phyloP scores from a whole-genome alignment of 2,888 invertebrate genomes.

The Nemurella pictetii region DNA sequence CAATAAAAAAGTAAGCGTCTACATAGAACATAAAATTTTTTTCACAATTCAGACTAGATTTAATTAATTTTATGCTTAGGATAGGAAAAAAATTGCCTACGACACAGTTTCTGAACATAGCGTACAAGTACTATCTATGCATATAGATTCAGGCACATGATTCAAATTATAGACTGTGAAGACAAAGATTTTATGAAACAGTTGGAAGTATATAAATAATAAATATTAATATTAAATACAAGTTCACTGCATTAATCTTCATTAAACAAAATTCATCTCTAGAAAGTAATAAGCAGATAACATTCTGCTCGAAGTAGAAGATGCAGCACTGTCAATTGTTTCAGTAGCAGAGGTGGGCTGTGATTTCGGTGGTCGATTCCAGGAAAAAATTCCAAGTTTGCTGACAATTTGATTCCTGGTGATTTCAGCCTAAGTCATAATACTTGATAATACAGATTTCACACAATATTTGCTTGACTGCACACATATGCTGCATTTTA shows the following conservation, averaged over 20 bases:
- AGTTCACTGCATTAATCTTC: not conserved
- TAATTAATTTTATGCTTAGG: not conserved
- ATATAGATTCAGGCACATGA: not conserved
- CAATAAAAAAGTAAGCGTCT: not conserved
- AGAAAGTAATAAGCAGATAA: not conserved
- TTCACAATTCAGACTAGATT: not conserved
- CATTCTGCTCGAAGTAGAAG: not conserved
- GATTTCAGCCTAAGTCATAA: not conserved
- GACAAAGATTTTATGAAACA: not conserved
- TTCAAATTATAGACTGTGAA: not conserved
- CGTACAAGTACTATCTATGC: not conserved
- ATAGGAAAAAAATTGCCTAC: not conserved
- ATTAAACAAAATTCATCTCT: not conserved
- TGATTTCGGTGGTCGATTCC: not conserved
- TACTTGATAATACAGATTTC: not conserved
- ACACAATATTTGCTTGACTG: not conserved
- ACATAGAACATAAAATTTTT: not conserved
- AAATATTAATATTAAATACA: not conserved
- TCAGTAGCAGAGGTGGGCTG: not conserved
- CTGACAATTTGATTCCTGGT: not conserved
- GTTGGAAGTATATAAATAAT: not conserved
- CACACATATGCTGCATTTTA: not conserved
- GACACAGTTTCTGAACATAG: not conserved
- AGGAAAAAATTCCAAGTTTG: not conserved
- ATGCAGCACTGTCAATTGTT: not conserved